Evolutionary conservation across 1,140 invertebrate genomes (phyloP), one percentile per base, ranked within the genome.

Genomic region (Capitella teleta): DNA sequence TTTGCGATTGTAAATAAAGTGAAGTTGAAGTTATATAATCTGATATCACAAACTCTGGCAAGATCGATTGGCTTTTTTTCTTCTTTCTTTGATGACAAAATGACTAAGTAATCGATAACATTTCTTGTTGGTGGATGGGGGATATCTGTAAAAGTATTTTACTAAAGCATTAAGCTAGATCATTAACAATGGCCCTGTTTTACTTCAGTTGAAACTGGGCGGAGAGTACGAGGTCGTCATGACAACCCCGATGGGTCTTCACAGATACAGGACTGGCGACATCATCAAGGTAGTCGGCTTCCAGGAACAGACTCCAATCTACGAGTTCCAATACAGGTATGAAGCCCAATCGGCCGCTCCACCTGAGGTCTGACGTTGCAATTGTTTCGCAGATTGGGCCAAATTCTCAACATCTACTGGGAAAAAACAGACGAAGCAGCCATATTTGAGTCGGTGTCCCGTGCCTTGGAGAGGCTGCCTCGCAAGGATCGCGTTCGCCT

Each of bases 181-280:
- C n/a, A n/a, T n/a, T n/a, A n/a, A n/a, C n/a, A n/a, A n/a, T n/a
- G n/a, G n/a, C n/a, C n/a, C n/a, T n/a, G n/a, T n/a, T n/a, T n/a
- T n/a, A n/a, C n/a, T 50, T 14, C 41, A 59, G 52, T 19, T 58
- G 24, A 16, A 44, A 14, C 28, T 49, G 14, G 57, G 54, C 5
- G 32, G 52, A 5, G 19, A 21, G 14, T 63, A 63, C 36, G 62
- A 63, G 43, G 24, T 63, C 36, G 61, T 63, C 5, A 48, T 64
- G 5, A 64, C 62, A 14, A 64, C 51, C 6, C 46, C 37, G 36
- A 49, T 41, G 12, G 61, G 61, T 3, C 37, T 63, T 14, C 60
- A 59, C 42, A 47, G 62, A 3, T 64, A 64, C 46, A 30, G 62
- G 25, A 52, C 58, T 2, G 62, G 53, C 12, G 61, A 64, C 40